These are phyloP conservation scores for Bombus confusus DNA, from an alignment of 1,140 invertebrate genomes.

Conservation along the genomic window DNA sequence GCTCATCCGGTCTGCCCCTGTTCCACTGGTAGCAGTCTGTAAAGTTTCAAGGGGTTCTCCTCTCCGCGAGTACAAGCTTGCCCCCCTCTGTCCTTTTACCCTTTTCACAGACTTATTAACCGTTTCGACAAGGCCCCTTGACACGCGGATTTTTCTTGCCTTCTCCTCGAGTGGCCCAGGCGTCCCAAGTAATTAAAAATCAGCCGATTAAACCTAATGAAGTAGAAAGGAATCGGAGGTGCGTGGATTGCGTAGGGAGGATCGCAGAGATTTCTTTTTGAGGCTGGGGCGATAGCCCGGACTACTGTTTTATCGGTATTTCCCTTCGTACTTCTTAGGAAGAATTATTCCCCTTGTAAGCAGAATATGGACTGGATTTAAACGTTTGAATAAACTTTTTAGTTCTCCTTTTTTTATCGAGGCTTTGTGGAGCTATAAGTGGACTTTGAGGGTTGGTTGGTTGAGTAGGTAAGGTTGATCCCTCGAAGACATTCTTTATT, in stretches of 20 bases:
- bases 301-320: constrained; percentile 1
- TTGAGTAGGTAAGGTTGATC: background rate
- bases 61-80: background rate
- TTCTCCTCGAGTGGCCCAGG: background rate
- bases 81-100: constrained; percentile 15
- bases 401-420: too few species aligned
- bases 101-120: constrained; percentile 68
- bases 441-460: background rate
- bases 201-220: constrained; percentile 52
- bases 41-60: constrained; percentile 74
- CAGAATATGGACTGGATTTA: background rate
- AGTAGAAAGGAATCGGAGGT: constrained; percentile 21
- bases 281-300: background rate
- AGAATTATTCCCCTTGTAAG: too few species aligned
- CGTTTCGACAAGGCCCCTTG: constrained; percentile 57
- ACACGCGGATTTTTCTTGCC: constrained; percentile 61
- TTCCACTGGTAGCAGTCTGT: constrained; percentile 65
- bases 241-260: background rate
- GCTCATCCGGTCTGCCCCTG: constrained; percentile 43
- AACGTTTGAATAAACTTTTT: background rate
- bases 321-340: constrained; percentile 1
- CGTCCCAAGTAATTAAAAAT: constrained; percentile 58
- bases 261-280: constrained; percentile 32
- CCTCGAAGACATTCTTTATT: too few species aligned
- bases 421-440: background rate